A percentile compares a stretch with the other conserved stretches of the same genome.
These are phyloP conservation scores for Gavia stellata DNA, from an alignment of 2,113 vertebrate genomes.

Conservation along the genomic window DNA sequence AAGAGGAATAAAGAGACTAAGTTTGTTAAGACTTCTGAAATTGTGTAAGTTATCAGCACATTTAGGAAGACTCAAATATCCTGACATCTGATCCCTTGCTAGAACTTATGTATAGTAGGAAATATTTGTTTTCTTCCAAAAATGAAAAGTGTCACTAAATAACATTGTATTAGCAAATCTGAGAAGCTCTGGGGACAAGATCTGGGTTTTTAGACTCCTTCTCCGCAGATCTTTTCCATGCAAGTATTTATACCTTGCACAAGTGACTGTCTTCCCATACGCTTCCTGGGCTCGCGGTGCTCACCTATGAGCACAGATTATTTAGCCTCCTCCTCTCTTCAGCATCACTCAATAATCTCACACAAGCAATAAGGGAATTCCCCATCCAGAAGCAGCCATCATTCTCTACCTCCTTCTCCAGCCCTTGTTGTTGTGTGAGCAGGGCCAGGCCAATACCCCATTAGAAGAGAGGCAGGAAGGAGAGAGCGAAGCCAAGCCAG, in stretches of 20 bases:
- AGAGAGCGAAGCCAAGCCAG: not conserved
- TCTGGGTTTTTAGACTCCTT: not conserved
- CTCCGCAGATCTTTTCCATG: not conserved
- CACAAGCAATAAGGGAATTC: not conserved
- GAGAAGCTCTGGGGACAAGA: not conserved
- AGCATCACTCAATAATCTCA: not conserved
- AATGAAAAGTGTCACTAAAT: not conserved
- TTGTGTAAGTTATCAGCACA: not conserved
- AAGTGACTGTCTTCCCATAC: rapidly evolving
- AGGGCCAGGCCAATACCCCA: no score
- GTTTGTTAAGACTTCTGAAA: not conserved
- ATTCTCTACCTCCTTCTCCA: not conserved
- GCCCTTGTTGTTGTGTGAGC: not conserved
- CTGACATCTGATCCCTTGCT: not conserved
- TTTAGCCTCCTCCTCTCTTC: not conserved
- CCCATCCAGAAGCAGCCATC: not conserved
- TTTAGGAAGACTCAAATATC: not conserved
- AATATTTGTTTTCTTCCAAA: not conserved
- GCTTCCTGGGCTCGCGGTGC: not conserved
- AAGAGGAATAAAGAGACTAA: not conserved
- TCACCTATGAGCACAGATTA: not conserved
- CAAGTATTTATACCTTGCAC: not conserved
- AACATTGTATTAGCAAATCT: not conserved
- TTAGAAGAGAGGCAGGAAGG: not conserved
- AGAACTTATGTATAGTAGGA: not conserved